Conservation (phyloP, 1,140 invertebrate genomes). For the Zaprionus tsacasi region DNA sequence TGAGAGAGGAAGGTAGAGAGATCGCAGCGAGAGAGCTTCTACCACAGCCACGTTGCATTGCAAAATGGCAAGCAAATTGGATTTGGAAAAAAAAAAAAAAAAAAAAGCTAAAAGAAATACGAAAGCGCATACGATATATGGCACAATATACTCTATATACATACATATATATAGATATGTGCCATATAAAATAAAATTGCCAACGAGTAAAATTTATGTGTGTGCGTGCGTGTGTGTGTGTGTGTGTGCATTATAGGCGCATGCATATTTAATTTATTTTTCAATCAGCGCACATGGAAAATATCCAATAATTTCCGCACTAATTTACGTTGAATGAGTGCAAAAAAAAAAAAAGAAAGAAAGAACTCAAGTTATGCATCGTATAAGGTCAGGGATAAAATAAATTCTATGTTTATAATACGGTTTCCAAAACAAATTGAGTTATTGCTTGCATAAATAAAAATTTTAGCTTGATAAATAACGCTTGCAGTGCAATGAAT, state of each 20-base stretch:
- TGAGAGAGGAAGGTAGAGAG: not conserved
- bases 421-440: too few relatives aligned
- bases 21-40: not conserved
- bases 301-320: conserved; percentile 29
- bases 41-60: conserved; percentile 49
- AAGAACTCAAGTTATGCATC: too few relatives aligned
- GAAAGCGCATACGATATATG: not conserved
- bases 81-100: conserved; percentile 40
- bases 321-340: conserved; percentile 4
- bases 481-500: too few relatives aligned
- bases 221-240: not conserved
- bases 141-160: too few relatives aligned
- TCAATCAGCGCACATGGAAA: conserved; percentile 14
- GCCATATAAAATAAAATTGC: conserved; percentile 17
- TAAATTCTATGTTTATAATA: too few relatives aligned
- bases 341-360: not conserved
- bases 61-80: conserved; percentile 71
- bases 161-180: conserved; percentile 5
- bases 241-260: not conserved
- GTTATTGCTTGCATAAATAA: too few relatives aligned
- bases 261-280: conserved; percentile 21
- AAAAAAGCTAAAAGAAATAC: conserved; percentile 18
- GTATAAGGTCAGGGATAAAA: too few relatives aligned
- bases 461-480: too few relatives aligned
- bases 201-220: conserved; percentile 18